Evolutionary conservation across 1,140 invertebrate species (phyloP), one percentile per base, ranked within the genome.

Genomic region (Drosophila neocordata): DNA sequence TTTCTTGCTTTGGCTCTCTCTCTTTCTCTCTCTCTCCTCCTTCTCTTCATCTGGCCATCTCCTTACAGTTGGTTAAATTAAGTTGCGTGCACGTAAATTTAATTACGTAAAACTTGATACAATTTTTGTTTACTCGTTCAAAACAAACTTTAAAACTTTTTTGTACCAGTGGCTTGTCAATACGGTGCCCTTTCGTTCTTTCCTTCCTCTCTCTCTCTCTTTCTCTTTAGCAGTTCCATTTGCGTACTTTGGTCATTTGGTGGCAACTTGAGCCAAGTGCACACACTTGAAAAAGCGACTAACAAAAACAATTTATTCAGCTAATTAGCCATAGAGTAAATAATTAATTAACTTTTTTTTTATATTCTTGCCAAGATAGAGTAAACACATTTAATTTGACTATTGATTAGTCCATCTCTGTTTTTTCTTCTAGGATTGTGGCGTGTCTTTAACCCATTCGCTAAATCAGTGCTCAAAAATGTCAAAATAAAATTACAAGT

Each of bases 81-180:
- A 85, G 81, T 88, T 87, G 82, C 83, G 82, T 87, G 83, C 82
- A 73, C 53, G 79, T 83, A 83, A 83, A 87, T 87, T 87, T 76
- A 87, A 87, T 87, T 87, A 87, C 75, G 61, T 87, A 74, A 75
- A 88, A 79, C 83, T 87, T 88, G 57, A 27, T 67, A 35, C 53
- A 83, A 84, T 83, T 79, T 82, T 87, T 87, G 82, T 87, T 87
- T 87, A 87, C 83, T 89, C 66, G 83, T 70, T 88, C 82, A 88
- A 61, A 87, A 87, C 82, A 83, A 87, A 87, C 82, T 87, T 87
- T 88, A 88, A 77, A 87, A 83, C 60, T 73, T 84, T 85, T 84
- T 20, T 48, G 41, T 48, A 57, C 64, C 66, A 27, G 52, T 22
- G 81, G 65, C 62, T 87, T 88, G 74, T 88, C 75, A 82, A 81